Evolutionary conservation across 2,888 invertebrate genomes (phyloP), one percentile per base, ranked within the genome.

Genomic region (Melanostoma mellinum): DNA sequence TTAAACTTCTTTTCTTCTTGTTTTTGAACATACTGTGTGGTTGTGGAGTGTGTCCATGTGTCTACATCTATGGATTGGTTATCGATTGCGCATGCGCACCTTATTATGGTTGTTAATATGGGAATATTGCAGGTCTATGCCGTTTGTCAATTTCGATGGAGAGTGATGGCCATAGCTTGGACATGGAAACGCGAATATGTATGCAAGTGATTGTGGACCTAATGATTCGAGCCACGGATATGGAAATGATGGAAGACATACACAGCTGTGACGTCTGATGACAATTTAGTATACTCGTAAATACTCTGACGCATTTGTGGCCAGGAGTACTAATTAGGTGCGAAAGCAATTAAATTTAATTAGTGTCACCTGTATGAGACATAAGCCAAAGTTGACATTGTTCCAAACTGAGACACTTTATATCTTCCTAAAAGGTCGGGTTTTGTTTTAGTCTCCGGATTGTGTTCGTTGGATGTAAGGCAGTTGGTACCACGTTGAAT

Each of bases 341-440:
- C 68, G 69, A 81, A 85, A 77, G 68, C 73, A 80, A 80, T 85
- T 85, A 80, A 76, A 76, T 75, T 80, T 73, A 76, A 85, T 80
- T 85, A 80, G 72, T 72, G 68, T 75, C 67, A 40, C 20, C 56
- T 35, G n/a, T n/a, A n/a, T n/a, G 50, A 36, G 72, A 46, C 52
- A 53, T 65, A 53, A 38, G 71, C 53, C 60, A 36, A 33, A 38
- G 32, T 10, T 6, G 67, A 61, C 9, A 48, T 50, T 35, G 36
- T 55, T 55, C 61, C 65, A 76, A 65, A 53, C 30, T 71, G 0
- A 53, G 75, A 56, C 8, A 60, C 32, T 30, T 20, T 5, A 20
- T n/a, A 6, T 9, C 4, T 36, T 3, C 8, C 3, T 3, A 10
- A 3, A 42, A 42, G 6, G 42, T 20, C 20, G 20, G 20, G 20